Percentiles rank a stretch among this genome's conserved stretches.
phyloP scores from a whole-genome alignment of 2,113 vertebrate species.

The Lycocorax pyrrhopterus region DNA sequence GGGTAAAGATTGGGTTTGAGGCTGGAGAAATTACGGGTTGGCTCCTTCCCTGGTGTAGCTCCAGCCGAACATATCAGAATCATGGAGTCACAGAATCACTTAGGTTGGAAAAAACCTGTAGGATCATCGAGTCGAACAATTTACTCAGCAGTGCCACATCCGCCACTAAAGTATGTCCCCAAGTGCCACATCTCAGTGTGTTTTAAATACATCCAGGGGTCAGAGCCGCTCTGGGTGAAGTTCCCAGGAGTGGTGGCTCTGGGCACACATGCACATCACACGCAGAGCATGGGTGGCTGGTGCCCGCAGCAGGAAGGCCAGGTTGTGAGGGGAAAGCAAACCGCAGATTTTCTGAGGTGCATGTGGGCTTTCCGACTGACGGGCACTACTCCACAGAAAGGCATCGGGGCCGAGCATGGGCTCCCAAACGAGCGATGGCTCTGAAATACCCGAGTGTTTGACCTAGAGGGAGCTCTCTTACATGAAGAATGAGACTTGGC shows the following conservation, averaged over 20 bases:
- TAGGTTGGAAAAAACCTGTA: neutral
- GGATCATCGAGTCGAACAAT: neutral
- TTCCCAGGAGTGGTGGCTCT: rapidly evolving
- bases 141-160: neutral
- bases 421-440: neutral
- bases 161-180: neutral
- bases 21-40: neutral
- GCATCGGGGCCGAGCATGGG: neutral
- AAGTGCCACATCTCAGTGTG: neutral
- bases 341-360: neutral
- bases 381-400: neutral
- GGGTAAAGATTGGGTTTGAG: neutral
- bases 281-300: rapidly evolving
- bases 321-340: neutral
- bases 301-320: neutral
- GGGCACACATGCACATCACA: rapidly evolving
- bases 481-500: slow-evolving; percentile 15
- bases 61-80: rapidly evolving
- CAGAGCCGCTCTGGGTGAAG: neutral
- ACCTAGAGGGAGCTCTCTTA: slow-evolving; percentile 71
- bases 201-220: neutral
- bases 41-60: neutral
- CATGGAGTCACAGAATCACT: neutral
- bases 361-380: neutral
- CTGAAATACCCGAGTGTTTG: slow-evolving; percentile 62